Evolutionary conservation across 2,113 vertebrate genomes (phyloP), one percentile per base, ranked within the genome.

Genomic region (Melierax canorus): DNA sequence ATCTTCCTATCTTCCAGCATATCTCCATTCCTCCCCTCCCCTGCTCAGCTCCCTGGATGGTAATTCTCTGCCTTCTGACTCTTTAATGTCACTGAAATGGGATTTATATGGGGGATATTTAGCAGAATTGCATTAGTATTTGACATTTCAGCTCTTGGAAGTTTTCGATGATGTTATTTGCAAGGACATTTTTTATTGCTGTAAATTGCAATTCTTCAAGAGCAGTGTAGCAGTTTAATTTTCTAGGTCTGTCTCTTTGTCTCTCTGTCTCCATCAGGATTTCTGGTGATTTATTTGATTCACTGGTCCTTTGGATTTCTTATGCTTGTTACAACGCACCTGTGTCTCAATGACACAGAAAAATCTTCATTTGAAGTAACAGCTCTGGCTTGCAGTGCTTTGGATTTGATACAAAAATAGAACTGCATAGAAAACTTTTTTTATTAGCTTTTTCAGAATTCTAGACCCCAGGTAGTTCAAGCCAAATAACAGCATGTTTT

Each of bases 221-320:
- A 95, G 26, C 58, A 46, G 24, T 20, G 29, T 39, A 90, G 88
- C 58, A 56, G 59, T 63, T 95, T 66, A 84, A 77, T 97, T 94
- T 97, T 93, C 84, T 60, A 69, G 62, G 88, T 92, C 84, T 91
- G 41, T 91, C 56, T 83, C 72, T 90, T 76, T 92, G 66, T 88
- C 60, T 84, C 45, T 92, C 38, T 34, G 26, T 60, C 39, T 90
- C 67, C 78, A 41, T 53, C 64, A 94, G 66, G 45, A 68, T 71
- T 94, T 96, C 68, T 88, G 59, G 15, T 86, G 94, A 91, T 95
- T 89, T 95, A 93, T 95, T 88, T 76, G 64, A 88, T 94, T 90
- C 36, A 58, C 8, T 1, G 59, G 50, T 84, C 50, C 39, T 94
- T 76, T 96, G 93, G 84, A 95, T 96, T 96, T 95, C 94, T 91